Evolutionary conservation across 2,888 invertebrate genomes (phyloP).

Genomic region (Limnephilus lunatus): DNA sequence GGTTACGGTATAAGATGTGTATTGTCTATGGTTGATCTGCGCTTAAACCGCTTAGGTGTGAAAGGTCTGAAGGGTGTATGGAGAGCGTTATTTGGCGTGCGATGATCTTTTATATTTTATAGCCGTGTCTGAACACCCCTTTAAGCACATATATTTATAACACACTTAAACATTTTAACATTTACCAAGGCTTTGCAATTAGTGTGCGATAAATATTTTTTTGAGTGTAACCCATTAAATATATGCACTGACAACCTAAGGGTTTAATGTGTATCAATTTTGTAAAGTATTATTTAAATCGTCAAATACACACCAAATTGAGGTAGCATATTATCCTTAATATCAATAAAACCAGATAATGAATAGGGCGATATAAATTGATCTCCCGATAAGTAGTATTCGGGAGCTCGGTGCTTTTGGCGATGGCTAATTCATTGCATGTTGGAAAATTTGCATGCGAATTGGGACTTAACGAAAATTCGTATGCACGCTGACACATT

Average conservation of each 20-base stretch:
- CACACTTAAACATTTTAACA: background rate
- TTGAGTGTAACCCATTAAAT: no score
- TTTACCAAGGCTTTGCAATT: background rate
- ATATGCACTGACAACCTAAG: background rate
- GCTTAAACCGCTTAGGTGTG: no score
- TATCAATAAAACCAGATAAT: background rate
- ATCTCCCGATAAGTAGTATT: background rate
- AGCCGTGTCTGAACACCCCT: no score
- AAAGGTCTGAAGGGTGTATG: no score
- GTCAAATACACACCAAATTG: background rate
- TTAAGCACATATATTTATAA: no score
- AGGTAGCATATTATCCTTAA: background rate
- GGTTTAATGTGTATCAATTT: background rate
- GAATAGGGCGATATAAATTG: background rate
- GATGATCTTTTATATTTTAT: no score
- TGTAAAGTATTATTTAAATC: background rate
- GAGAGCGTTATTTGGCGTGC: no score
- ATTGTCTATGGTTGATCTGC: no score
- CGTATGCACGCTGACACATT: constrained; percentile 2
- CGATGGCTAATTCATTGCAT: background rate
- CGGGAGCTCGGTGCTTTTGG: background rate
- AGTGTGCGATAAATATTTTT: background rate
- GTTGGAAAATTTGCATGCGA: background rate
- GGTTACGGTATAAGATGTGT: no score
- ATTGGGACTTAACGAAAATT: background rate